Base-by-base conservation (phyloP, 2,888 invertebrate species). In the Eilema caniola region DNA sequence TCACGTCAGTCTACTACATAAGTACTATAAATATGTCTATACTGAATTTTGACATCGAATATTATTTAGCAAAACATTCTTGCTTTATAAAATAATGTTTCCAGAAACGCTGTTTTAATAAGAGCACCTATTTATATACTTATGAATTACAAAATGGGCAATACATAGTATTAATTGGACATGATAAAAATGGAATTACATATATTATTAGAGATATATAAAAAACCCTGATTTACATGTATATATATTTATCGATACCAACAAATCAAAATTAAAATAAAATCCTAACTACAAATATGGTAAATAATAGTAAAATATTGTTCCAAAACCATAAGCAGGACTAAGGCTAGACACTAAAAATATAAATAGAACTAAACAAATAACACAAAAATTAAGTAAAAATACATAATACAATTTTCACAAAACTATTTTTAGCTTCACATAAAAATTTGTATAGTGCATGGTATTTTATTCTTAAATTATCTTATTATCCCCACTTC, bases 381-480 rank as follows among this genome's bases (percentile, higher is more conserved):
- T 53, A 62, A 66, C 56, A 25, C 4, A 57, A 41, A n/a, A 41
- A 47, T 24, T 25, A 62, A 31, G 20, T 59, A 67, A 25, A 57
- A 25, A 25, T 28, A 47, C 3, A 61, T 68, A 60, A 57, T 60
- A 64, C 41, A 61, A 67, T 72, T 24, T 31, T 62, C 25, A 65
- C n/a, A 65, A 69, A 31, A 65, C 31, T 56, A 65, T 60, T 56
- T 66, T 37, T 23, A 53, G 53, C 25, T 41, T 23, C 14, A 64
- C 31, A 60, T 60, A 28, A 28, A 71, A 28, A 24, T 69, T 67
- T 74, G 79, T 69, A 75, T 85, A 91, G 92, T 92, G 92, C 92
- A 92, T 92, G 92, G 92, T 90, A 90, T 89, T 85, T 89, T 90
- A 90, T 89, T 91, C 89, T 79, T 78, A 81, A 67, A 73, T 74